phyloP scores from a whole-genome alignment of 2,888 invertebrate species.

The Coecobrya sp. region DNA sequence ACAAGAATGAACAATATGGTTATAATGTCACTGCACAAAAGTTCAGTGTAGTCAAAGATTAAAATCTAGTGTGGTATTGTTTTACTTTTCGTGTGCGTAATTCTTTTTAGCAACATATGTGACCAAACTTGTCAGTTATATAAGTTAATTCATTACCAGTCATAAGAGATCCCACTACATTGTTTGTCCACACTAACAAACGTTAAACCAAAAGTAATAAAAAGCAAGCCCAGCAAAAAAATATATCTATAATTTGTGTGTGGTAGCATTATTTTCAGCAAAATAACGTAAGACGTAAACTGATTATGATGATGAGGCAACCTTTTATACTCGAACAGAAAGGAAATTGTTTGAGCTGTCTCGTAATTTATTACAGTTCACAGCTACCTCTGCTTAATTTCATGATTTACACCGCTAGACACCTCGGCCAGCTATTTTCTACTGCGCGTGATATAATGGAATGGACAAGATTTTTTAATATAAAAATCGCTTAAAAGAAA shows the following conservation, averaged over 20 bases:
- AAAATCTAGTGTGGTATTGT: slow-evolving; percentile 59
- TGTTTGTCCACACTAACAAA: neutral
- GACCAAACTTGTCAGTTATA: slow-evolving; percentile 67
- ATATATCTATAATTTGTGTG: slow-evolving; percentile 17
- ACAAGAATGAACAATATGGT: neutral
- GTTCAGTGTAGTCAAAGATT: slow-evolving; percentile 20
- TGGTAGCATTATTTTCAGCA: neutral
- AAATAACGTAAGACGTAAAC: neutral
- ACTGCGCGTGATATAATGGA: neutral
- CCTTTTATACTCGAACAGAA: slow-evolving; percentile 51
- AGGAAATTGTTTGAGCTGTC: slow-evolving; percentile 68
- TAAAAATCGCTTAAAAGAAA: slow-evolving; percentile 48
- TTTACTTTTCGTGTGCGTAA: slow-evolving; percentile 28
- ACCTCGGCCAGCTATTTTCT: neutral
- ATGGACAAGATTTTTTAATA: neutral
- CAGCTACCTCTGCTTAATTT: slow-evolving; percentile 67
- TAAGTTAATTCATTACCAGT: slow-evolving; percentile 49
- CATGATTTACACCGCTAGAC: slow-evolving; percentile 60
- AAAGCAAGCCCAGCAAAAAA: slow-evolving; percentile 5
- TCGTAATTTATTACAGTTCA: slow-evolving; percentile 70
- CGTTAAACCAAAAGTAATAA: neutral
- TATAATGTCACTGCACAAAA: neutral
- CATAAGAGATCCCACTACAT: slow-evolving; percentile 31
- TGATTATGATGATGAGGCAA: slow-evolving; percentile 52
- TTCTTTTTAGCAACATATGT: slow-evolving; percentile 40